phyloP scores from a whole-genome alignment of 1,140 invertebrate genomes.

The Drepana arcuata region DNA sequence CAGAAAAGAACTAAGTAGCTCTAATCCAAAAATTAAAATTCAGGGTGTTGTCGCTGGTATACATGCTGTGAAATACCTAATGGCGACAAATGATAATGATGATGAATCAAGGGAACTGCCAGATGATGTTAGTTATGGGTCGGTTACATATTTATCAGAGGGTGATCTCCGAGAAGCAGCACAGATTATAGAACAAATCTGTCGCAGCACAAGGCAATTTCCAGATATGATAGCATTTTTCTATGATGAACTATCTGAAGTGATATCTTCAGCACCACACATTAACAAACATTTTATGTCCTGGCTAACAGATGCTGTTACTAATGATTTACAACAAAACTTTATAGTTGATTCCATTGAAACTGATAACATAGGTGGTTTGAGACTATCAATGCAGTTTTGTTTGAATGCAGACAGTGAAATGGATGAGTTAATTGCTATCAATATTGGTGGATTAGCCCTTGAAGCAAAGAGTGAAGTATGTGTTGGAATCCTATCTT shows the following conservation, averaged over 20 bases:
- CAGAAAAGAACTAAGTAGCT: conserved; percentile 59
- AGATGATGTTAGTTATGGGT: conserved; percentile 37
- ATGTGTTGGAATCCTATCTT: conserved; percentile 67
- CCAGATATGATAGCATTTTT: conserved; percentile 77
- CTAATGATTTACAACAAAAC: conserved; percentile 74
- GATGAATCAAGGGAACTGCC: conserved; percentile 25
- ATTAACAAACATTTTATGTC: conserved; percentile 75
- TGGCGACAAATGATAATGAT: conserved; percentile 28
- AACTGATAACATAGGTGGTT: conserved; percentile 39
- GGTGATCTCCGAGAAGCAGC: conserved; percentile 56
- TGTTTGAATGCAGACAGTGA: conserved; percentile 73
- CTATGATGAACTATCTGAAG: conserved; percentile 80
- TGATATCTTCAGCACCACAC: conserved; percentile 65
- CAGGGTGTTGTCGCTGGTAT: conserved; percentile 62
- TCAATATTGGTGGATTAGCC: conserved; percentile 73
- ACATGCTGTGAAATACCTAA: conserved; percentile 63
- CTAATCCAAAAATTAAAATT: conserved; percentile 48
- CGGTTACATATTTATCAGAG: conserved; percentile 38
- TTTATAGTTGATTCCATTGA: conserved; percentile 68
- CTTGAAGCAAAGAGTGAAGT: conserved; percentile 56
- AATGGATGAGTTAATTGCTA: conserved; percentile 67
- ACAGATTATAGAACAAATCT: conserved; percentile 56
- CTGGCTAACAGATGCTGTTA: conserved; percentile 75
- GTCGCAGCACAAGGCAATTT: conserved; percentile 46
- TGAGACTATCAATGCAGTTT: conserved; percentile 69